A percentile compares a stretch with the other conserved stretches of the same genome.
phyloP scores from a whole-genome alignment of 2,797 vertebrate genomes.

The Scolopax rusticola region DNA sequence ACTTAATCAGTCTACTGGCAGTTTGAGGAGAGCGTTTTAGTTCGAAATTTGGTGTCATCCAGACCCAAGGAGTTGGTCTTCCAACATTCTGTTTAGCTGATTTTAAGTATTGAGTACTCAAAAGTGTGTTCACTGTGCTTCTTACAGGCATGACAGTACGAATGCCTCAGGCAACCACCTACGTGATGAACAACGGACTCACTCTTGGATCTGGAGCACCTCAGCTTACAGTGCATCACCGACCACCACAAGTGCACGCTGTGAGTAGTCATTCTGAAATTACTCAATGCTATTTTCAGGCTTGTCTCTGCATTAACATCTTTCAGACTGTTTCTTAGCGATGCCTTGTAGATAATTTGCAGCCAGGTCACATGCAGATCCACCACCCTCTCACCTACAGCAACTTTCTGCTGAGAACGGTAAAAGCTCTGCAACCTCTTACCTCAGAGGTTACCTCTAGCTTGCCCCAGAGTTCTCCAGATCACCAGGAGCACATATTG shows the following conservation, averaged over 20 bases:
- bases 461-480: not conserved
- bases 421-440: not conserved
- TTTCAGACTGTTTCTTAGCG: not conserved
- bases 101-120: not conserved
- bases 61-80: not conserved
- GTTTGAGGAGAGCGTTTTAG: not conserved
- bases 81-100: not conserved
- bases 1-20: not conserved
- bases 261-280: slow-evolving; percentile 55
- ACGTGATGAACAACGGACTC: slow-evolving; percentile 82
- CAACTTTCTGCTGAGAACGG: not conserved
- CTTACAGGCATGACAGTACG: slow-evolving; percentile 84
- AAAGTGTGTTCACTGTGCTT: not conserved
- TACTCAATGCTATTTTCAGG: not conserved
- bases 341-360: not conserved
- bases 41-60: not conserved
- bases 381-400: not conserved
- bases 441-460: too few species aligned
- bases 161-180: slow-evolving; percentile 86
- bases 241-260: slow-evolving; percentile 85
- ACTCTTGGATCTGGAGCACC: slow-evolving; percentile 81
- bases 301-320: not conserved
- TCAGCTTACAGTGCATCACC: slow-evolving; percentile 91
- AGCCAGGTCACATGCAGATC: not conserved
- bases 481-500: not conserved